Evolutionary conservation across 2,797 vertebrate genomes (phyloP).

Genomic region (Cuculus canorus): DNA sequence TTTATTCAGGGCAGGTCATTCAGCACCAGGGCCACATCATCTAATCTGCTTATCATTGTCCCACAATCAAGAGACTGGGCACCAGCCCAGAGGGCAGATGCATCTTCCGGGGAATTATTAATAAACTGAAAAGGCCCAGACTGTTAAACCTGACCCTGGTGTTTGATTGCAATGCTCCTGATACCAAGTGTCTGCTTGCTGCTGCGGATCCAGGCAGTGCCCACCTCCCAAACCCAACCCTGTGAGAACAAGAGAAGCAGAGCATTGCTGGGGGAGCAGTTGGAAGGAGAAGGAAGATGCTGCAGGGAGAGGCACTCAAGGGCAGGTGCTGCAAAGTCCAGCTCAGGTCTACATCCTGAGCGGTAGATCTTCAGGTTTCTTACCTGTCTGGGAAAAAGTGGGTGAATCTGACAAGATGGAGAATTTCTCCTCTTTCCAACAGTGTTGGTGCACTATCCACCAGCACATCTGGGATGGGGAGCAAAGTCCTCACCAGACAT

Average conservation of each 20-base stretch:
- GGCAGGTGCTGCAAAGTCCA: not conserved
- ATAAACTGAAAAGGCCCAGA: not conserved
- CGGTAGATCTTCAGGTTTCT: not conserved
- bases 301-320: not conserved
- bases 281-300: not conserved
- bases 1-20: not conserved
- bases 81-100: not conserved
- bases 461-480: not conserved
- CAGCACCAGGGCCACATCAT: not conserved
- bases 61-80: not conserved
- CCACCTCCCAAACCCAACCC: not conserved
- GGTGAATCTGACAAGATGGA: not conserved
- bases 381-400: not conserved
- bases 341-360: not conserved
- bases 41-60: not conserved
- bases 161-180: not conserved
- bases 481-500: not conserved
- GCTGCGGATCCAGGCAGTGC: not conserved
- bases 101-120: not conserved
- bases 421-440: not conserved
- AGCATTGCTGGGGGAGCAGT: not conserved
- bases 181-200: not conserved
- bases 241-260: not conserved
- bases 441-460: fast-evolving
- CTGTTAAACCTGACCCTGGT: not conserved